phyloP scores from a whole-genome alignment of 2,888 invertebrate genomes.

The Platycheirus rosarum region DNA sequence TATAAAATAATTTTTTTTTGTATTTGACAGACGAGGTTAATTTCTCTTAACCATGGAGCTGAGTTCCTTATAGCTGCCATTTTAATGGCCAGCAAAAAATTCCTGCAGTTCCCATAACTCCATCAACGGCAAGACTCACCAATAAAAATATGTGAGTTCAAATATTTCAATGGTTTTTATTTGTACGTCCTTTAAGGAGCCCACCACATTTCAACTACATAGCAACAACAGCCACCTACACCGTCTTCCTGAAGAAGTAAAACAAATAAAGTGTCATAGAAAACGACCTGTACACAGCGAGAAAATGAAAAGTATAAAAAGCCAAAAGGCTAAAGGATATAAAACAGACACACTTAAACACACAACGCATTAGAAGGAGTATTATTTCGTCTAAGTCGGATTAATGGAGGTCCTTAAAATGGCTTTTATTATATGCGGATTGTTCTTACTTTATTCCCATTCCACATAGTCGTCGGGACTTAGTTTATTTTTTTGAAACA shows the following conservation, averaged over 20 bases:
- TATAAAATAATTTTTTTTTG: slow-evolving; percentile 18
- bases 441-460: slow-evolving; percentile 30
- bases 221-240: slow-evolving; percentile 27
- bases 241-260: neutral
- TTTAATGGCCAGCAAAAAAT: slow-evolving; percentile 48
- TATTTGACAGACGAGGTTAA: slow-evolving; percentile 6
- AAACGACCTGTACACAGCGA: slow-evolving; percentile 6
- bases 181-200: slow-evolving; percentile 42
- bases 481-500: slow-evolving; percentile 54
- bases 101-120: slow-evolving; percentile 8
- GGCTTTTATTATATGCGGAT: slow-evolving; percentile 68
- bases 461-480: neutral
- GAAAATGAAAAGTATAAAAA: slow-evolving; percentile 28
- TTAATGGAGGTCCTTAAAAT: slow-evolving; percentile 73
- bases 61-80: slow-evolving; percentile 54
- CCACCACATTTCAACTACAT: slow-evolving; percentile 52
- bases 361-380: slow-evolving; percentile 66
- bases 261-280: slow-evolving; percentile 26
- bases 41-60: slow-evolving; percentile 24
- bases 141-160: slow-evolving; percentile 32
- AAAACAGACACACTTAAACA: slow-evolving; percentile 55
- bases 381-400: slow-evolving; percentile 68
- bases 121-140: slow-evolving; percentile 32
- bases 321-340: slow-evolving; percentile 53
- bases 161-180: slow-evolving; percentile 21